Conservation (phyloP, 2,113 vertebrate genomes). For the Mungos mungo region DNA sequence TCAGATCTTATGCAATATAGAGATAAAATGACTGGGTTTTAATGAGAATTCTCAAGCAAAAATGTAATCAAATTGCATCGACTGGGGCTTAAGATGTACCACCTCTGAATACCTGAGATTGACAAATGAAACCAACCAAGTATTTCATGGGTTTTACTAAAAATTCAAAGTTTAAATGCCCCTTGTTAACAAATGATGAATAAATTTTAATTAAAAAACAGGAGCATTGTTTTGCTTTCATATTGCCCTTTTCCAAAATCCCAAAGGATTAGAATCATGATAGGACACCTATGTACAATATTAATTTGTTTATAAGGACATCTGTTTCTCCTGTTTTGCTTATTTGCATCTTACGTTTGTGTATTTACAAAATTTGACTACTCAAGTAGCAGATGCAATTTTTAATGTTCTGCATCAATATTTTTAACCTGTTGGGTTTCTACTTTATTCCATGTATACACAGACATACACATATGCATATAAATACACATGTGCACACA, state of each 20-base stretch:
- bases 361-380: constrained; percentile 59
- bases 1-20: neutral
- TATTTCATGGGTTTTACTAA: constrained; percentile 28
- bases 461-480: neutral
- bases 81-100: neutral
- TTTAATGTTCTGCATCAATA: constrained; percentile 16
- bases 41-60: constrained; percentile 18
- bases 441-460: neutral
- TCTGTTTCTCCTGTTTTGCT: constrained; percentile 29
- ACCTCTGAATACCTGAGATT: neutral
- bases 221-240: constrained; percentile 4
- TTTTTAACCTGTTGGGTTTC: constrained; percentile 31
- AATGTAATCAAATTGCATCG: neutral
- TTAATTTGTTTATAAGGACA: constrained; percentile 69
- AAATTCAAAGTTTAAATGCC: constrained; percentile 24
- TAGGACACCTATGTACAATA: constrained; percentile 4
- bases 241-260: constrained; percentile 20
- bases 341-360: constrained; percentile 62
- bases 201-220: constrained; percentile 25
- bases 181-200: neutral
- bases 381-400: constrained; percentile 2
- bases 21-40: neutral
- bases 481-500: neutral
- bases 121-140: constrained; percentile 68
- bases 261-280: constrained; percentile 16